phyloP scores from a whole-genome alignment of 2,888 invertebrate genomes.

The Trichopoda pennipes region DNA sequence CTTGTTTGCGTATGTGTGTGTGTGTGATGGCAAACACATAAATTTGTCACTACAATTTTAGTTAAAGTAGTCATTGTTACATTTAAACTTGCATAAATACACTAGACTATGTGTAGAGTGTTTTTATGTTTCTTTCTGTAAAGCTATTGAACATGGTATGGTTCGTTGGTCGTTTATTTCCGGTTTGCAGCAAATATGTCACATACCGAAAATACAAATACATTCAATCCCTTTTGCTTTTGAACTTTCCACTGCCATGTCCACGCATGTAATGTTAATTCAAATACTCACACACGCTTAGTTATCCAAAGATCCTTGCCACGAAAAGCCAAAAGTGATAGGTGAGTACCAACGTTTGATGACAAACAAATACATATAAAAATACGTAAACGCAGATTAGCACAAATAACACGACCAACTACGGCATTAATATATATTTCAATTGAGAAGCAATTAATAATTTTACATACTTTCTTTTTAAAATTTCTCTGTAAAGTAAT shows the following conservation, averaged over 20 bases:
- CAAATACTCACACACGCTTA: slow-evolving; percentile 12
- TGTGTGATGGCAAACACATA: neutral
- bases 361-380: slow-evolving; percentile 7
- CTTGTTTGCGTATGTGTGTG: neutral
- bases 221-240: slow-evolving; percentile 12
- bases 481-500: no score
- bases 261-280: slow-evolving; percentile 44
- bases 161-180: slow-evolving; percentile 68
- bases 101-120: neutral
- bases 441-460: no score
- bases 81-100: slow-evolving; percentile 21
- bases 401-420: slow-evolving; percentile 2
- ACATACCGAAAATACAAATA: slow-evolving; percentile 66
- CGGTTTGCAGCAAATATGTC: slow-evolving; percentile 71
- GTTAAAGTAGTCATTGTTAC: slow-evolving; percentile 43
- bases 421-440: no score
- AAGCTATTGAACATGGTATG: slow-evolving; percentile 49
- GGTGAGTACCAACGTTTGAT: slow-evolving; percentile 9
- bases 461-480: no score
- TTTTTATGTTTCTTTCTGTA: slow-evolving; percentile 13
- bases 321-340: slow-evolving; percentile 16
- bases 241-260: slow-evolving; percentile 31
- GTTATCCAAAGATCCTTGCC: neutral
- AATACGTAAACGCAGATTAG: rapidly evolving
- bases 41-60: slow-evolving; percentile 24